phyloP scores from a whole-genome alignment of 1,140 invertebrate species.

The Formica selysi region DNA sequence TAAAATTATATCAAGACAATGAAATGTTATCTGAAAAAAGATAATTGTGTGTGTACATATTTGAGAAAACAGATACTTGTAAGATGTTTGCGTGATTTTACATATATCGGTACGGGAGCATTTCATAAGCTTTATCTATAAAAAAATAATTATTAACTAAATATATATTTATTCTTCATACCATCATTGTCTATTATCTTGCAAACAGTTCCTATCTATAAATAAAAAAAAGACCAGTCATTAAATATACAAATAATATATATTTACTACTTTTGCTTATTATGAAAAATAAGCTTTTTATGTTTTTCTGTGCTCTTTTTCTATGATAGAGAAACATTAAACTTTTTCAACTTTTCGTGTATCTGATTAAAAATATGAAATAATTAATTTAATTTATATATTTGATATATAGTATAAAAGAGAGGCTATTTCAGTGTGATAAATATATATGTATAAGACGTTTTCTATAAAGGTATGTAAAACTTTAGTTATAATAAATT shows the following conservation, averaged over 20 bases:
- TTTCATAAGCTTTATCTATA: neutral
- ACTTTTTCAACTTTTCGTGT: neutral
- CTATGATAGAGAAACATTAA: conserved; percentile 20
- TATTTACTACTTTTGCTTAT: neutral
- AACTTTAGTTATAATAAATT: conserved; percentile 12
- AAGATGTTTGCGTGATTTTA: neutral
- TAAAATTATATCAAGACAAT: conserved; percentile 14
- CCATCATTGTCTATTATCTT: neutral
- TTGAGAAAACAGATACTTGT: neutral
- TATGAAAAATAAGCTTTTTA: neutral
- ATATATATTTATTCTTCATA: neutral
- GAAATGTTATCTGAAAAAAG: too few species aligned
- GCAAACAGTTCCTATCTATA: neutral
- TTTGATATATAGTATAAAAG: neutral
- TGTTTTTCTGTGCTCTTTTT: neutral
- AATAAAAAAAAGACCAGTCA: neutral
- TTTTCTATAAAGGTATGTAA: conserved; percentile 4
- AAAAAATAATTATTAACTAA: conserved; percentile 26
- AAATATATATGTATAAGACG: neutral
- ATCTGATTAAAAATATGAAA: neutral
- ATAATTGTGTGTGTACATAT: neutral
- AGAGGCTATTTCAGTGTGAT: neutral
- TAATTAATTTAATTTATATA: conserved; percentile 16
- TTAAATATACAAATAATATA: conserved; percentile 24
- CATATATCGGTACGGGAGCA: neutral